These are phyloP conservation scores for Chinchilla lanigera DNA, from an alignment of 2,113 vertebrate species.

Conservation along the genomic window DNA sequence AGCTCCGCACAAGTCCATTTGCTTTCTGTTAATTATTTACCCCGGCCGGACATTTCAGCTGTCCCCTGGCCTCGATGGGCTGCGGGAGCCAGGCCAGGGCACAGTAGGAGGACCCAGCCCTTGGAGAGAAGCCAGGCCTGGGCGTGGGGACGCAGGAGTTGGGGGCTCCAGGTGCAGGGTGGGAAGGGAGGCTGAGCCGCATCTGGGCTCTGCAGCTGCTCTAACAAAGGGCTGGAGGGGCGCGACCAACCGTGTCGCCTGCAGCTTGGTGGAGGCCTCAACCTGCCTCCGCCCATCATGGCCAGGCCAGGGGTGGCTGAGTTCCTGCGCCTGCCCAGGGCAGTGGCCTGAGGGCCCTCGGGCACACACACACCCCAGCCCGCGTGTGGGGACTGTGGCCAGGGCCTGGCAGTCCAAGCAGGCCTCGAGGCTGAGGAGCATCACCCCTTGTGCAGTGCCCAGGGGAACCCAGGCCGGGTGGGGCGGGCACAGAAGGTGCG, in stretches of 20 bases:
- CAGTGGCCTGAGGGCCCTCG: neutral
- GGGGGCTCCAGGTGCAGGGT: neutral
- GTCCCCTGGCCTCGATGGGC: constrained; percentile 30
- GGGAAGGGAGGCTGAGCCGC: neutral
- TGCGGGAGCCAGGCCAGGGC: neutral
- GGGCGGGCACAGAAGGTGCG: neutral
- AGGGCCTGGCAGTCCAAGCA: neutral
- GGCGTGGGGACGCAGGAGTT: neutral
- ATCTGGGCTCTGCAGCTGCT: constrained; percentile 23
- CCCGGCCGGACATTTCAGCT: constrained; percentile 76
- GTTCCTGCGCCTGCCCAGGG: neutral
- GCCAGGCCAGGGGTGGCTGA: neutral
- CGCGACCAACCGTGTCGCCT: neutral
- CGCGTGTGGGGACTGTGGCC: neutral
- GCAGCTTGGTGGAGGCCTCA: neutral
- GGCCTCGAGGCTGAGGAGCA: neutral
- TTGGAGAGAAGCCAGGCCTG: neutral
- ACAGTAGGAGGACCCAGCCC: neutral
- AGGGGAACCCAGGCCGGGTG: neutral
- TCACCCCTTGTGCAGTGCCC: neutral
- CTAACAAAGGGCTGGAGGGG: constrained; percentile 63
- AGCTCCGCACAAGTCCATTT: constrained; percentile 85
- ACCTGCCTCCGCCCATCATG: neutral
- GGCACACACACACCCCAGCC: neutral
- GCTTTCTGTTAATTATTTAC: constrained; percentile 94